Evolutionary conservation across 2,888 invertebrate species (phyloP), one percentile per base, ranked within the genome.

Genomic region (Platycheirus rosarum): DNA sequence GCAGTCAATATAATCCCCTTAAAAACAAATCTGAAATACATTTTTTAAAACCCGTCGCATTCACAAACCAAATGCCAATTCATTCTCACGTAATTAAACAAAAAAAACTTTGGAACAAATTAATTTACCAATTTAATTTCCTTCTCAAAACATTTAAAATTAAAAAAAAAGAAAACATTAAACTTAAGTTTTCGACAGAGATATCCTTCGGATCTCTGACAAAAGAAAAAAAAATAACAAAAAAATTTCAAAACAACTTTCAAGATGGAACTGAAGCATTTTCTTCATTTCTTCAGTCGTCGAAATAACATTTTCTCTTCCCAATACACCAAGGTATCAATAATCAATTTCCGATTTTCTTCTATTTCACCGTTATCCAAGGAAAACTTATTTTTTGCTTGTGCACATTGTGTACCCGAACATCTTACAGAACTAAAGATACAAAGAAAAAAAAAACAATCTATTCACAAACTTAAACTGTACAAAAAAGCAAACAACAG

Each of bases 401-500:
- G 26, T 40, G 26, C 35, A 53, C 18, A 35, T 35, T 9, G 8
- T 4, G 13, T 29, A 60, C 7, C 42, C 26, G 42, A 29, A 29
- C 44, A 60, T 13, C 60, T 42, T 44, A 2, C 29, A 37, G 7
- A 32, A 48, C 46, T 32, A 16, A 63, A 16, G 63, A 20, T 35
- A 49, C 20, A 42, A 11, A 71, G 4, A 74, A 14, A 49, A 32
- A 40, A 66, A 37, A 37, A 18, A 57, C 37, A 70, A 65, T 63
- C 82, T 82, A 82, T 82, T 77, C 68, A 82, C 71, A 82, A 60
- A 68, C 71, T 62, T 77, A 73, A 68, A 40, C 68, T 82, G 42
- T 68, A 68, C 71, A 73, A 55, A 23, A 76, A n/a, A 11, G 20
- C 18, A 46, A 46, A 20, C 46, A 23, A 48, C 48, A 48, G 18